Evolutionary conservation across 2,888 invertebrate species (phyloP).

Genomic region (Electrophaes corylata): DNA sequence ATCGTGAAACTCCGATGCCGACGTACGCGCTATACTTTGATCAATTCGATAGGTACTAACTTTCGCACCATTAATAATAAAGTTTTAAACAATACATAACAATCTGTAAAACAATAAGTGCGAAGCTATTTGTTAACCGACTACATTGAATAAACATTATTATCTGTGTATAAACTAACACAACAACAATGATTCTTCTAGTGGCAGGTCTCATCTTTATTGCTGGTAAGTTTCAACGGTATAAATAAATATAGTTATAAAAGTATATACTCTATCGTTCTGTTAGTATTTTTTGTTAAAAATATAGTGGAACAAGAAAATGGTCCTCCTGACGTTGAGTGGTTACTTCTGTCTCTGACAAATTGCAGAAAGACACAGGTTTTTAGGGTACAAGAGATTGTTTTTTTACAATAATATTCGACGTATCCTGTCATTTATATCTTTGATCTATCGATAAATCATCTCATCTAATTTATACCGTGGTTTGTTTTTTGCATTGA

Average conservation of each 20-base stretch:
- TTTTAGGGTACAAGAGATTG: too few species aligned
- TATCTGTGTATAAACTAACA: not conserved
- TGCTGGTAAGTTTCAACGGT: conserved; percentile 20
- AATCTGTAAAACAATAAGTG: not conserved
- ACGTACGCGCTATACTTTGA: conserved; percentile 17
- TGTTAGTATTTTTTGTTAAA: too few species aligned
- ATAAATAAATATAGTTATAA: not conserved
- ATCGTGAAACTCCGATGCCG: conserved; percentile 23
- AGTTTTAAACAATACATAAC: conserved; percentile 2
- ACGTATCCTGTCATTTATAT: too few species aligned
- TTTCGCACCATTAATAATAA: not conserved
- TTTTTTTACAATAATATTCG: too few species aligned
- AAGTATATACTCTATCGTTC: too few species aligned
- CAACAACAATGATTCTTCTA: conserved; percentile 22
- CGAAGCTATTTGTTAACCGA: not conserved
- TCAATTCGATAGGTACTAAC: conserved; percentile 7
- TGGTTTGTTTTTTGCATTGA: too few species aligned
- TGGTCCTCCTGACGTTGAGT: too few species aligned
- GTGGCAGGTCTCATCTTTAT: conserved; percentile 21
- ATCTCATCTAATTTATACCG: too few species aligned
- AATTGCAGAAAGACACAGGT: too few species aligned
- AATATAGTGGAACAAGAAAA: too few species aligned
- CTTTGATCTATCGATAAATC: too few species aligned
- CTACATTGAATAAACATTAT: not conserved
- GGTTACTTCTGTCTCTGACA: too few species aligned